A percentile compares a stretch with the other conserved stretches of the same genome.
Evolutionary conservation across 2,797 vertebrate genomes (phyloP).

Genomic region (Esox masquinongy): DNA sequence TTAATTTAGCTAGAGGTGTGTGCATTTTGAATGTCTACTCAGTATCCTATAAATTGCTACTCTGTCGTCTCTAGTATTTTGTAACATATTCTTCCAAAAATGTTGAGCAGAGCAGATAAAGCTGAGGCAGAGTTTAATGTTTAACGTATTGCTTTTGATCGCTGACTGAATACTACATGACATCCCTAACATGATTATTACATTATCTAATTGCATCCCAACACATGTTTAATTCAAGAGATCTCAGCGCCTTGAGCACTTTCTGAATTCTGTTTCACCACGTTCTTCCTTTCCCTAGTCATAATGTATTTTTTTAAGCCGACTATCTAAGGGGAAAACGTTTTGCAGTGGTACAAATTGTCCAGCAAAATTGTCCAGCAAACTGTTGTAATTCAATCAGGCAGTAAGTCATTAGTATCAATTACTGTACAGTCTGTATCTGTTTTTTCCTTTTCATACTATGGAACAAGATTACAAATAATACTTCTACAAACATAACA

Average conservation of each 20-base stretch:
- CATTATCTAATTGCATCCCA: slow-evolving; percentile 63
- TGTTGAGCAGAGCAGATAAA: slow-evolving; percentile 24
- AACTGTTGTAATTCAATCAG: background rate
- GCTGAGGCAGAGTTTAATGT: slow-evolving; percentile 6
- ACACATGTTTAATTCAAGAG: slow-evolving; percentile 59
- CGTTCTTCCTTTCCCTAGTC: background rate
- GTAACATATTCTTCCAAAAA: too few relatives aligned
- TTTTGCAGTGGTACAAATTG: background rate
- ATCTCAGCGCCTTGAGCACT: slow-evolving; percentile 37
- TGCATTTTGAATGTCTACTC: background rate
- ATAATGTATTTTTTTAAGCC: slow-evolving; percentile 4
- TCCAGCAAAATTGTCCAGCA: background rate
- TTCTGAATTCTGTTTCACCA: background rate
- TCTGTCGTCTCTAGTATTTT: too few relatives aligned
- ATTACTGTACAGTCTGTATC: background rate
- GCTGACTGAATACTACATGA: slow-evolving; percentile 40
- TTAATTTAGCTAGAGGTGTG: background rate
- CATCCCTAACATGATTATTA: slow-evolving; percentile 58
- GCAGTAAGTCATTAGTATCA: background rate
- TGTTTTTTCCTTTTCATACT: background rate
- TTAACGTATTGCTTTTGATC: slow-evolving; percentile 38
- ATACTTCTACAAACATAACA: background rate
- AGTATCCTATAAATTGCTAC: too few relatives aligned
- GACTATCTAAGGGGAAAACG: background rate
- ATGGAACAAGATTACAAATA: background rate